Base-by-base conservation (phyloP, 2,113 vertebrate genomes). In the Promerops cafer region DNA sequence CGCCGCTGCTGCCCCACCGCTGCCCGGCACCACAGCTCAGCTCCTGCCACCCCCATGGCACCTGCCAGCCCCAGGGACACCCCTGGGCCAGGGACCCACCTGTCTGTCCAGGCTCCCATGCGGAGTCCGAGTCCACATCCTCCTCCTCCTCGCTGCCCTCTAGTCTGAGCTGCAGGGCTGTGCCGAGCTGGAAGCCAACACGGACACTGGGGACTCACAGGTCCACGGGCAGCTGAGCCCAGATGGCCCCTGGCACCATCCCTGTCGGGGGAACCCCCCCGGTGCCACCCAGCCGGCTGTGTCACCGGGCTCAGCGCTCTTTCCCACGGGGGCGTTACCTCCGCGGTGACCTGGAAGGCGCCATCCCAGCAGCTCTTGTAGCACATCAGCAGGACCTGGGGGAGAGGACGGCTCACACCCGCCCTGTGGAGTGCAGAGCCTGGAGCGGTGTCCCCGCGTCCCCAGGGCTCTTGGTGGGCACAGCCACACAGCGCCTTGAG, bases 381-480 rank as follows among this genome's bases (percentile, higher is more conserved):
- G 89, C 77, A 97, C 42, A 94, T 69, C 52, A 96, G 87, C 69
- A 96, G 81, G 8, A 44, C 91, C 96, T 96, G 74, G 35, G 23
- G 68, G 20, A 37, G 21, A 33, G 60, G 28, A 35, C 0, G 8
- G 47, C 16, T 63, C 44, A 4, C 22, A 19, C 2, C 49, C 4
- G 3, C 40, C n/a, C 37, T 1, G 7, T 1, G 11, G 22, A 4
- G 40, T 0, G 11, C 40, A 37, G 37, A 30, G 31, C 49, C 53
- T 1, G 1, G 6, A 39, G 59, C 16, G 6, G 3, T 1, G 27
- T 19, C 24, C 52, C 33, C 9, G 9, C 0, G 3, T 30, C 39
- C 39, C 56, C 54, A 18, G 31, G 11, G 52, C 69, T 64, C 39
- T 10, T 1, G 20, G 13, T 12, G 39, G 44, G 37, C 65, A 70